A percentile compares a stretch with the other conserved stretches of the same genome.
phyloP scores from a whole-genome alignment of 2,888 invertebrate species.

The Hypomecis punctinalis region DNA sequence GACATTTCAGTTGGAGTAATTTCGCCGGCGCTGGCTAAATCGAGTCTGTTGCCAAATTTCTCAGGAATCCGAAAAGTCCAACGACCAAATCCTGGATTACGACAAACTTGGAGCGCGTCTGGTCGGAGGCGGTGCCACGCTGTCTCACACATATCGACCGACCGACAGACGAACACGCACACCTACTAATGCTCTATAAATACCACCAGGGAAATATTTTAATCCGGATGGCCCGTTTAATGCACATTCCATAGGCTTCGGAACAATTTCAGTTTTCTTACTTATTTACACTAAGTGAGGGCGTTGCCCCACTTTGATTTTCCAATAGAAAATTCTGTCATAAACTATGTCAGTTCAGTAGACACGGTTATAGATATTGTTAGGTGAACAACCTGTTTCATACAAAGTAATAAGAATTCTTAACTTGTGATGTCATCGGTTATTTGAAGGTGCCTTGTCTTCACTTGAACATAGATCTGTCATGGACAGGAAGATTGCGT shows the following conservation, averaged over 20 bases:
- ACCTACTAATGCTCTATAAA: conserved; percentile 81
- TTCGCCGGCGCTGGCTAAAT: conserved; percentile 32
- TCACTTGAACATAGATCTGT: conserved; percentile 34
- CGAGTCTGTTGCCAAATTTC: conserved; percentile 43
- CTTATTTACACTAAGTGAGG: conserved; percentile 57
- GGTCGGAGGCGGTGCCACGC: conserved; percentile 81
- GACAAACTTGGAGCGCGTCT: conserved; percentile 72
- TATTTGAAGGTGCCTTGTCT: conserved; percentile 46
- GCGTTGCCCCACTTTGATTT: conserved; percentile 67
- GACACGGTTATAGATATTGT: conserved; percentile 62
- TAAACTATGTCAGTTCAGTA: conserved; percentile 72
- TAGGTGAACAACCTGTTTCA: conserved; percentile 62
- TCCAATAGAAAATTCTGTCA: conserved; percentile 56
- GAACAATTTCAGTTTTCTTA: conserved; percentile 66
- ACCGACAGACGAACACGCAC: conserved; percentile 77
- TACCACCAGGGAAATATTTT: conserved; percentile 81
- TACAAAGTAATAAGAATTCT: conserved; percentile 52
- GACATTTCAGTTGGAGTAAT: conserved; percentile 32
- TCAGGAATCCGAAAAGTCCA: conserved; percentile 58
- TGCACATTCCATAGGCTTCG: conserved; percentile 76
- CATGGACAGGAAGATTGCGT: conserved; percentile 65
- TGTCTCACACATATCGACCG: conserved; percentile 79
- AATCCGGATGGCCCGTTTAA: conserved; percentile 82
- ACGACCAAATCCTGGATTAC: conserved; percentile 76
- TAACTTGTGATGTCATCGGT: conserved; percentile 54